Evolutionary conservation across 1,140 invertebrate species (phyloP), one percentile per base, ranked within the genome.

Genomic region (Hormaphis cornu): DNA sequence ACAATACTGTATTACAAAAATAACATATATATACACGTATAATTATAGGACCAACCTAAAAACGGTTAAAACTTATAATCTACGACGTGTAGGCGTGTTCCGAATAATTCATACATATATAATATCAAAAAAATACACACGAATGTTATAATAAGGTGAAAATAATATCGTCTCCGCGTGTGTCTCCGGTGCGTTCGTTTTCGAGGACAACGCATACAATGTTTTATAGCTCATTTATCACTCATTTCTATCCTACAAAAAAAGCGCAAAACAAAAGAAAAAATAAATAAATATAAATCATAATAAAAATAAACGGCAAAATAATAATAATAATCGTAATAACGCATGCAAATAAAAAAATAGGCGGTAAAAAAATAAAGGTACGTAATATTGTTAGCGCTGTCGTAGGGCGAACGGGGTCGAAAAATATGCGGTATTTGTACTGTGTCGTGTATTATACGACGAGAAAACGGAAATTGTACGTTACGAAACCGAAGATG

Each of bases 241-340:
- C 61, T 66, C 61, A 66, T 66, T 66, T 66, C 61, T 66, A 66
- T 66, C 61, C 61, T 66, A 66, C 61, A 66, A 66, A 66, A 63
- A 66, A 66, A 66, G 61, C 61, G 61, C 61, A 66, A 66, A 66
- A 66, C 61, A 66, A 66, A 66, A 66, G 40, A 66, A 66, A 63
- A 66, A 66, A 66, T 66, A 66, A 66, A 66, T 66, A 66, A 66
- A 66, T 66, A 66, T 66, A 66, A 66, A 66, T 66, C 61, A 50
- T 66, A n/a, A n/a, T n/a, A 66, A 66, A 50, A 66, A 33, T n/a
- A 50, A 44, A 46, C 40, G 18, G 61, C 61, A 35, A 66, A 66
- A 50, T 63, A 66, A 63, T 63, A 63, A 63, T 48, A 59, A 59
- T 24, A 42, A 59, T n/a, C n/a, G n/a, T 42, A 46, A 46, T 63